phyloP scores from a whole-genome alignment of 2,113 vertebrate genomes.

The Prietella phreatophila region DNA sequence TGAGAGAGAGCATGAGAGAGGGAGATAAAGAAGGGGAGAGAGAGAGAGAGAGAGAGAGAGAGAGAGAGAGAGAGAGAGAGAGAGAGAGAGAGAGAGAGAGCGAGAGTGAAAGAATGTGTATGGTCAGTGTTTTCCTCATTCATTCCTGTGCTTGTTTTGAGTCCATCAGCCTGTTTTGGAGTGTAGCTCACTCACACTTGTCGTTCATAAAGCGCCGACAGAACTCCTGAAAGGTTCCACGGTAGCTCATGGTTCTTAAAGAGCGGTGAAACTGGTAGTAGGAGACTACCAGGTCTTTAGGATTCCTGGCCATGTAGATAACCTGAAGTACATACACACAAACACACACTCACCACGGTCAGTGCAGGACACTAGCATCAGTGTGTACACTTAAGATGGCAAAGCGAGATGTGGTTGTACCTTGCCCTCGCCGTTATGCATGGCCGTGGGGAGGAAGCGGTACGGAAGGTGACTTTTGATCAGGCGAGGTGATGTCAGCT shows the following conservation, averaged over 20 bases:
- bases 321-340: conserved; percentile 72
- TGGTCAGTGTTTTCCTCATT: background rate
- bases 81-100: background rate
- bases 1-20: no score
- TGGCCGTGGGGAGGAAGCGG: conserved; percentile 89
- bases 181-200: conserved; percentile 77
- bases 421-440: conserved; percentile 95
- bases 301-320: conserved; percentile 98
- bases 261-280: conserved; percentile 99
- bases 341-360: background rate
- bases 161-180: background rate
- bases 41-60: no score
- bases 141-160: background rate
- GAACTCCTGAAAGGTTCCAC: conserved; percentile 98
- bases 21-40: no score
- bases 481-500: conserved; percentile 91
- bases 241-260: conserved; percentile 97
- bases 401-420: conserved; percentile 59
- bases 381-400: background rate
- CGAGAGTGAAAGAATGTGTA: background rate
- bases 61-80: no score
- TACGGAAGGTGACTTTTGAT: conserved; percentile 98
- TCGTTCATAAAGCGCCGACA: conserved; percentile 97
- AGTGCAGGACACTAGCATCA: background rate
- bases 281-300: conserved; percentile 96